Conservation (phyloP, 1,140 invertebrate genomes). For the Babylonia areolata region DNA sequence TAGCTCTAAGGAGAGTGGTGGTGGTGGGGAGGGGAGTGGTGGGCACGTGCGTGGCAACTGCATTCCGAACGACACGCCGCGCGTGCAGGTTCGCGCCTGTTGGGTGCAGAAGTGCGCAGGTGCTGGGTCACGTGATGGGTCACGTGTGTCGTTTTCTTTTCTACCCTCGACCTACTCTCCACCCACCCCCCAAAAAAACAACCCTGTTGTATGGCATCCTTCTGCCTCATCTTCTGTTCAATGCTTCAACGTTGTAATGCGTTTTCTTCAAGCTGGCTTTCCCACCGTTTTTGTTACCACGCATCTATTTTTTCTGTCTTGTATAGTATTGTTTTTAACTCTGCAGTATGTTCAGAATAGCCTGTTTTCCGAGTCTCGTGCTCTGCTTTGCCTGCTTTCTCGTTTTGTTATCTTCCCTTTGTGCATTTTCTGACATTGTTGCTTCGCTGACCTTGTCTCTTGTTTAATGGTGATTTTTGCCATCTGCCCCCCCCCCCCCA, state of each 20-base stretch:
- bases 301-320: no score
- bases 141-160: background rate
- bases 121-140: background rate
- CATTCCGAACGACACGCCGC: constrained; percentile 27
- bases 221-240: no score
- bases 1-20: background rate
- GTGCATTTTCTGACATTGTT: background rate
- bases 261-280: no score
- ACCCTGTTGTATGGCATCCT: no score
- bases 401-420: background rate
- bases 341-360: no score
- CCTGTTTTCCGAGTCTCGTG: no score
- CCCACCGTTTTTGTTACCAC: no score
- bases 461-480: background rate
- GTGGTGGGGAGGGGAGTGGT: background rate
- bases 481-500: background rate
- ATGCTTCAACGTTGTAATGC: no score
- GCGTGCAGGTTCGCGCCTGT: constrained; percentile 33
- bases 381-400: background rate
- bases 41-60: constrained; percentile 18
- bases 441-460: background rate
- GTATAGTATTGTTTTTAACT: no score
- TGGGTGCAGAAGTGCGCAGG: constrained; percentile 34
- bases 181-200: no score
- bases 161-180: no score